Evolutionary conservation across 2,888 invertebrate species (phyloP).

Genomic region (Ernsta delagoae): DNA sequence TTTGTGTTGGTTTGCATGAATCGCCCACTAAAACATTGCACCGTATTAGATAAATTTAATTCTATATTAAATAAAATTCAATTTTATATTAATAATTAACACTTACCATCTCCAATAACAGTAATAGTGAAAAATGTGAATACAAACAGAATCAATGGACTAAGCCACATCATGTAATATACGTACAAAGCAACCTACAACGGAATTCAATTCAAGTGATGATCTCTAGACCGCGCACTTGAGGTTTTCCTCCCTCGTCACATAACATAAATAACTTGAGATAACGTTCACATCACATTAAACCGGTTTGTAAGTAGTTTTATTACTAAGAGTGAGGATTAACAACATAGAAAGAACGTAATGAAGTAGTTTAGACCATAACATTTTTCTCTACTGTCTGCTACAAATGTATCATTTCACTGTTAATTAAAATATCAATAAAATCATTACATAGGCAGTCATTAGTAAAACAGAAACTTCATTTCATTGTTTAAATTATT

Average conservation of each 20-base stretch:
- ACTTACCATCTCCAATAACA: slow-evolving; percentile 36
- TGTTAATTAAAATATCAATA: too few relatives aligned
- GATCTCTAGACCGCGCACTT: background rate
- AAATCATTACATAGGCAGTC: too few relatives aligned
- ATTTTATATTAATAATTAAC: too few relatives aligned
- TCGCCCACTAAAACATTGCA: slow-evolving; percentile 62
- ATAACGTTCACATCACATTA: background rate
- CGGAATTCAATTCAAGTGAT: background rate
- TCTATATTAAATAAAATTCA: too few relatives aligned
- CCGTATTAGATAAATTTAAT: background rate
- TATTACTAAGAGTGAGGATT: too few relatives aligned
- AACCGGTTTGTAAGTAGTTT: slow-evolving; percentile 13
- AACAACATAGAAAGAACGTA: too few relatives aligned
- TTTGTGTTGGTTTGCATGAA: slow-evolving; percentile 55
- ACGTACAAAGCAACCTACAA: background rate
- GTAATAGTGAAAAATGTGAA: slow-evolving; percentile 6
- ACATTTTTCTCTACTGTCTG: too few relatives aligned
- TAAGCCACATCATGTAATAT: slow-evolving; percentile 1
- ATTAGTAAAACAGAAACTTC: too few relatives aligned
- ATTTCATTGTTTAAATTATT: too few relatives aligned
- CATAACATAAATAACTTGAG: slow-evolving; percentile 19
- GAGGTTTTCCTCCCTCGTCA: slow-evolving; percentile 18
- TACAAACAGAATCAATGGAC: background rate
- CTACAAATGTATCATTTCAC: too few relatives aligned
- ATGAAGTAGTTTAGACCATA: too few relatives aligned